phyloP scores from a whole-genome alignment of 2,113 vertebrate species.

The Lota lota region DNA sequence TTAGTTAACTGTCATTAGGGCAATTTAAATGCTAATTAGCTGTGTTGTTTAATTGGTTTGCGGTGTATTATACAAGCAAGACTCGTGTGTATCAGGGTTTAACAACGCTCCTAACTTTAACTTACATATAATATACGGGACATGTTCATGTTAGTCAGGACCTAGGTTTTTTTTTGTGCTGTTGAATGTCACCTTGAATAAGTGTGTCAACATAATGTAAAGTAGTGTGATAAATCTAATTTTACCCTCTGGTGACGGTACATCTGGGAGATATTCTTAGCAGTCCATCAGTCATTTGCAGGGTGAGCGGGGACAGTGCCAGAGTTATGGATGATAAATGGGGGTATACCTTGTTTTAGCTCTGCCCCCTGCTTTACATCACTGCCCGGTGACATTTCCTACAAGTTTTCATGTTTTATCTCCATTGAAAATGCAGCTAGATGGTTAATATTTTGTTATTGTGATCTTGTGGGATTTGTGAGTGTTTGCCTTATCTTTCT shows the following conservation, averaged over 20 bases:
- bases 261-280: conserved; percentile 63
- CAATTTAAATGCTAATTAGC: not conserved
- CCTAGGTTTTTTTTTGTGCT: not conserved
- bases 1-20: not conserved
- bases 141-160: too few relatives aligned
- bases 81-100: too few relatives aligned
- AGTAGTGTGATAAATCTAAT: conserved; percentile 54
- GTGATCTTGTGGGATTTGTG: too few relatives aligned
- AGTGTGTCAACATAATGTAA: conserved; percentile 66
- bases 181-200: conserved; percentile 67
- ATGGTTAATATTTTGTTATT: too few relatives aligned
- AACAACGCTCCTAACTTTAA: too few relatives aligned
- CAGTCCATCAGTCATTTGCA: conserved; percentile 46
- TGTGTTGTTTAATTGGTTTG: not conserved
- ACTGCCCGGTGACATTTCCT: too few relatives aligned
- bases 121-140: too few relatives aligned
- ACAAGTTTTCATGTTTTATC: too few relatives aligned
- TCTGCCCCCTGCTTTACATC: not conserved
- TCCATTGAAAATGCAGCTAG: too few relatives aligned
- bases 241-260: conserved; percentile 50
- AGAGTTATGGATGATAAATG: conserved; percentile 33
- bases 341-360: not conserved
- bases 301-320: conserved; percentile 27
- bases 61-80: too few relatives aligned
- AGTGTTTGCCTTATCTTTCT: too few relatives aligned